These are phyloP conservation scores for Zaprionus tsacasi DNA, from an alignment of 1,140 invertebrate genomes.

Conservation along the genomic window DNA sequence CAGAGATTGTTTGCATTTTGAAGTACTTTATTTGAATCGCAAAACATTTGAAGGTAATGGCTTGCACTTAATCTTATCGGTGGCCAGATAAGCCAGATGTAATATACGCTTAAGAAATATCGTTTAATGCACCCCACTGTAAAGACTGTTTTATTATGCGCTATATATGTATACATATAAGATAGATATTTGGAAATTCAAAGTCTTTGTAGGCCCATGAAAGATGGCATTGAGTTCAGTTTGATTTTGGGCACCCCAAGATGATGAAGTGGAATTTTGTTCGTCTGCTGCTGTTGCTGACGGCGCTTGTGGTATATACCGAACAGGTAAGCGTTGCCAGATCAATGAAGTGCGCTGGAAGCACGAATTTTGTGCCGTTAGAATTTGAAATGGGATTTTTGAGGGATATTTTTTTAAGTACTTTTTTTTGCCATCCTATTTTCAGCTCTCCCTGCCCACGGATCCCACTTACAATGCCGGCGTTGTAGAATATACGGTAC, in stretches of 20 bases:
- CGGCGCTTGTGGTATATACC: background rate
- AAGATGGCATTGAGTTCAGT: constrained; percentile 9
- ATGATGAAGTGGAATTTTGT: constrained; percentile 21
- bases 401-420: background rate
- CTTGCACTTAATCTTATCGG: background rate
- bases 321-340: constrained; percentile 27
- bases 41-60: background rate
- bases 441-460: constrained; percentile 83
- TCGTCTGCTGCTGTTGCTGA: constrained; percentile 6
- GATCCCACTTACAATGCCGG: constrained; percentile 85
- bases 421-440: background rate
- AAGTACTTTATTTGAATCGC: constrained; percentile 6
- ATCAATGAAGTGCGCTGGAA: background rate
- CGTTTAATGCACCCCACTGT: background rate
- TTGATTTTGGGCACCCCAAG: background rate
- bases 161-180: background rate
- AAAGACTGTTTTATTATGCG: background rate
- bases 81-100: background rate
- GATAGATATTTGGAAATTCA: background rate
- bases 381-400: background rate
- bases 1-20: background rate
- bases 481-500: constrained; percentile 84
- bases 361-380: background rate
- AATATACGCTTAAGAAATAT: background rate
- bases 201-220: constrained; percentile 13